phyloP scores from a whole-genome alignment of 1,140 invertebrate species.

The Nixonia krombeini region DNA sequence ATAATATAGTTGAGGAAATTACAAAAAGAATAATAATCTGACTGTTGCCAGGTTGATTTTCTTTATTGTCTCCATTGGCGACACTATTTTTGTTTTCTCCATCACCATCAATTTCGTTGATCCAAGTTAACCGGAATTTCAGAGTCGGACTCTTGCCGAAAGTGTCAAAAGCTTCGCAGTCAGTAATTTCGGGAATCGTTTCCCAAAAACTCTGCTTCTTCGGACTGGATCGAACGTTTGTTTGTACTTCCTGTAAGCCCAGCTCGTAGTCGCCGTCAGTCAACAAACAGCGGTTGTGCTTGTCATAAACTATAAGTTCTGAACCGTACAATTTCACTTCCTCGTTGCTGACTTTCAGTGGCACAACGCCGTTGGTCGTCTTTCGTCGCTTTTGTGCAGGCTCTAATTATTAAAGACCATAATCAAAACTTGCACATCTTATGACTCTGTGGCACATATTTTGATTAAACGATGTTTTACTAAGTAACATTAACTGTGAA shows the following conservation, averaged over 20 bases:
- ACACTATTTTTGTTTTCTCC: conserved; percentile 77
- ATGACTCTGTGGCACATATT: not conserved
- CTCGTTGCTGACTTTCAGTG: conserved; percentile 65
- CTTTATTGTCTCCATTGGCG: conserved; percentile 73
- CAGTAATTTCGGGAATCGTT: conserved; percentile 81
- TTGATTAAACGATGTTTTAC: not conserved
- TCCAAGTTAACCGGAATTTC: conserved; percentile 88
- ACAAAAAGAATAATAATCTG: too few relatives aligned
- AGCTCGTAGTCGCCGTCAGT: conserved; percentile 93
- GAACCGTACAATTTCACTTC: conserved; percentile 83
- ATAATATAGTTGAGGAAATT: too few relatives aligned
- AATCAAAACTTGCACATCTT: not conserved
- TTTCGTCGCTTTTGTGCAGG: conserved; percentile 76
- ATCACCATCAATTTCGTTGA: conserved; percentile 79
- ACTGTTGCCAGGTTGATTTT: conserved; percentile 74
- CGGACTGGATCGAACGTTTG: conserved; percentile 73
- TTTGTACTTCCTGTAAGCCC: conserved; percentile 81
- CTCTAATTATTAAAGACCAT: conserved; percentile 64
- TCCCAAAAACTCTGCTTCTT: conserved; percentile 86
- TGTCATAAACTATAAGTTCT: conserved; percentile 92
- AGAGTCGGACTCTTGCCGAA: conserved; percentile 84
- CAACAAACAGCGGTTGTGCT: conserved; percentile 87
- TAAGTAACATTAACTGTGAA: too few relatives aligned
- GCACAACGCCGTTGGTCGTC: conserved; percentile 63
- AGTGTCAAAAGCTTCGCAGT: conserved; percentile 77